Evolutionary conservation across 2,113 vertebrate genomes (phyloP).

Genomic region (Thunnus thynnus): DNA sequence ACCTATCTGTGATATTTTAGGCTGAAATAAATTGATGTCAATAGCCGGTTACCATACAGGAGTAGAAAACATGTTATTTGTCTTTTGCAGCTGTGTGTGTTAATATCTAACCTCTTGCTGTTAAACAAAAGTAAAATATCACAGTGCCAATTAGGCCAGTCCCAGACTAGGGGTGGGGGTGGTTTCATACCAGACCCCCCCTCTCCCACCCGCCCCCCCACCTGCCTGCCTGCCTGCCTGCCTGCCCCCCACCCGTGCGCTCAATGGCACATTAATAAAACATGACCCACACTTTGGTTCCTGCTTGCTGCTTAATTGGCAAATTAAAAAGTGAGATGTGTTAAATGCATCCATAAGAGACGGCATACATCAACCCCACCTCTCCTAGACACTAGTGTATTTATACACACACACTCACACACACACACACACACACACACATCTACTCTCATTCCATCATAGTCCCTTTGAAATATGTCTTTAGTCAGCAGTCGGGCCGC

Average conservation of each 20-base stretch:
- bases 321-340: conserved; percentile 95
- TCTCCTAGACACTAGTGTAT: conserved; percentile 39
- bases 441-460: conserved; percentile 19
- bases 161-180: conserved; percentile 75
- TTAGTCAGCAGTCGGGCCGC: conserved; percentile 67
- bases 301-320: conserved; percentile 93
- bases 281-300: conserved; percentile 89
- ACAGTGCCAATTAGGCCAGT: conserved; percentile 83
- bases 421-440: conserved; percentile 28
- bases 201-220: background rate
- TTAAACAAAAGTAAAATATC: conserved; percentile 84
- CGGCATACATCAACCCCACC: conserved; percentile 65
- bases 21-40: background rate
- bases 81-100: background rate
- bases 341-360: conserved; percentile 88
- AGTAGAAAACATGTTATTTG: too few species aligned
- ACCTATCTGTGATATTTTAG: background rate
- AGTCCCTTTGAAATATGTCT: conserved; percentile 52
- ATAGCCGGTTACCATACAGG: background rate
- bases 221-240: conserved; percentile 11
- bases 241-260: conserved; percentile 55
- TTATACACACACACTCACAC: background rate
- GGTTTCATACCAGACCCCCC: conserved; percentile 20
- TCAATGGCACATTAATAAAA: conserved; percentile 93
- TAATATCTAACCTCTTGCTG: conserved; percentile 77